Evolutionary conservation across 2,797 vertebrate genomes (phyloP), one percentile per base, ranked within the genome.

Genomic region (Todus mexicanus): DNA sequence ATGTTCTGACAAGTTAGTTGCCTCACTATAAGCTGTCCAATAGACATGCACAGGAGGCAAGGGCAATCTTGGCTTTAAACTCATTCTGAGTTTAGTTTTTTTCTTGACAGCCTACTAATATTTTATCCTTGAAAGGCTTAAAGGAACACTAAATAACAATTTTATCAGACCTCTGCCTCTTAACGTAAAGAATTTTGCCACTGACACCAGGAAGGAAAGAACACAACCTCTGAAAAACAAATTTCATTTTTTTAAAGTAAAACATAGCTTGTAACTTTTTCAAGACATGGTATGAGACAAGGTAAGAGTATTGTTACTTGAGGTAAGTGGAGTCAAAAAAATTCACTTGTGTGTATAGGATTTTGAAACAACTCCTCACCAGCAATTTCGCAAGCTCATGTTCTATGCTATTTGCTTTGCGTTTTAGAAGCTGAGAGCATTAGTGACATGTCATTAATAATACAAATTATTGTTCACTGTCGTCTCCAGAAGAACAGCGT

Each of bases 381-480:
- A 1, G 40, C 53, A 89, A 81, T 48, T 71, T 57, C 4, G 5
- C 4, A 9, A 80, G 61, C 17, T 27, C 6, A 5, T 6, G 38
- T 51, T 54, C 38, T n/a, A 9, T 0, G 5, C n/a, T 60, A 23
- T 65, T 84, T 40, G 43, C 45, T 71, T 68, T 38, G 53, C 40
- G 1, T 59, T 90, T 94, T 7, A 61, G 78, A 82, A 65, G 47
- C 65, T 35, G 65, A 18, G 9, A 74, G n/a, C 33, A 59, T 20
- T 43, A 89, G 51, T 23, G 78, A 84, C 35, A 26, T 5, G 12
- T 29, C 72, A 89, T 71, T 93, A 94, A 77, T 54, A 92, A 91
- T 7, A 89, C 54, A 94, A 92, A 87, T 77, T 47, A 91, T 33
- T 82, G 57, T 77, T 83, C 94, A 82, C 78, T 77, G 65, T 47